Evolutionary conservation across 2,888 invertebrate genomes (phyloP).

Genomic region (Cosmorhoe ocellata): DNA sequence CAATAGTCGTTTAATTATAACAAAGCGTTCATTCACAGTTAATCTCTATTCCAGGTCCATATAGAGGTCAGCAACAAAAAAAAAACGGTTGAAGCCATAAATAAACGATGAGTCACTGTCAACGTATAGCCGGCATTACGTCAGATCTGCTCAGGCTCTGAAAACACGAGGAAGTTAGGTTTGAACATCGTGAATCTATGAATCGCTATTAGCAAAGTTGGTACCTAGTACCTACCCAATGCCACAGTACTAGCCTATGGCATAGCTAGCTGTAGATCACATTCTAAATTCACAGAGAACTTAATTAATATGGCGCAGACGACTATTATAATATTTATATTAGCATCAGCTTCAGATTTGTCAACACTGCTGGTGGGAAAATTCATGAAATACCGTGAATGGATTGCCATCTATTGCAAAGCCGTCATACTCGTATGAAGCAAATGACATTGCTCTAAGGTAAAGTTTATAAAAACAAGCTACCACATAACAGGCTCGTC

Average conservation of each 20-base stretch:
- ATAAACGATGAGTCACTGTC: conserved; percentile 76
- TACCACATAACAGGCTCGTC: conserved; percentile 48
- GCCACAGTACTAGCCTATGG: too few species aligned
- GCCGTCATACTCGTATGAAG: neutral
- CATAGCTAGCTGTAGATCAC: neutral
- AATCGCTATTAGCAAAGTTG: neutral
- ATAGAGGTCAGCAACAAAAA: conserved; percentile 56
- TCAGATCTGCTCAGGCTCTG: conserved; percentile 37
- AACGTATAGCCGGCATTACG: conserved; percentile 52
- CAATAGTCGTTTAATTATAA: conserved; percentile 49
- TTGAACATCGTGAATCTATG: neutral
- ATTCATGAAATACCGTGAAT: conserved; percentile 2
- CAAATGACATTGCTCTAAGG: conserved; percentile 24
- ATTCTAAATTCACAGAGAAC: conserved; percentile 9
- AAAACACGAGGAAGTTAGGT: conserved; percentile 22
- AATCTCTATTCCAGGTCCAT: conserved; percentile 55
- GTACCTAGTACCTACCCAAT: neutral
- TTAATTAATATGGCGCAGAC: conserved; percentile 8
- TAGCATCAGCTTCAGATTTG: neutral
- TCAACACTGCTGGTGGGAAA: conserved; percentile 1
- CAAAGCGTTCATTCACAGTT: conserved; percentile 63
- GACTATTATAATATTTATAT: conserved; percentile 3
- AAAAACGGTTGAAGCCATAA: conserved; percentile 65
- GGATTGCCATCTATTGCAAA: neutral
- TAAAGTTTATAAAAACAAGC: conserved; percentile 39